These are phyloP conservation scores for Hypercompe scribonia DNA, from an alignment of 2,888 invertebrate genomes.

Conservation along the genomic window DNA sequence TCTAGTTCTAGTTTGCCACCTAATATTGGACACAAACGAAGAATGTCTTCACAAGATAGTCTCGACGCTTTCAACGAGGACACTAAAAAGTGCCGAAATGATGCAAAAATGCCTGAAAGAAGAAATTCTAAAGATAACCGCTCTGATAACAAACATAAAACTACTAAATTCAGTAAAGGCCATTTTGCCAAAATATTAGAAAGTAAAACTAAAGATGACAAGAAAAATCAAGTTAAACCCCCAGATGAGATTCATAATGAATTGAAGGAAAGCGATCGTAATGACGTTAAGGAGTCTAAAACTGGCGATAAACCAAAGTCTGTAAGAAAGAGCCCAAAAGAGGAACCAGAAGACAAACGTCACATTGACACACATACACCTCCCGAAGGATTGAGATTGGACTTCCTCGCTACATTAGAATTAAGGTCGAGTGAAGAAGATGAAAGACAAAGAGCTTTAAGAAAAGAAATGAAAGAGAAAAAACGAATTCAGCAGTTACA, in stretches of 20 bases:
- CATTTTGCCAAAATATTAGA: constrained; percentile 86
- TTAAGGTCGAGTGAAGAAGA: constrained; percentile 87
- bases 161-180: constrained; percentile 87
- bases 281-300: constrained; percentile 61
- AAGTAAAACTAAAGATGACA: constrained; percentile 87
- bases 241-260: constrained; percentile 77
- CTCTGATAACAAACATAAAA: constrained; percentile 76
- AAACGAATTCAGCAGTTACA: constrained; percentile 83
- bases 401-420: constrained; percentile 87
- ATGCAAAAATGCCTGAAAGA: constrained; percentile 85
- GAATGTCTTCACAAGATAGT: constrained; percentile 92
- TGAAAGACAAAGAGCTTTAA: constrained; percentile 85
- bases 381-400: constrained; percentile 78
- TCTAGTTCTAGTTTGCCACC: constrained; percentile 88
- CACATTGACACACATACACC: constrained; percentile 55
- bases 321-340: constrained; percentile 65
- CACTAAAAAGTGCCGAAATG: constrained; percentile 88
- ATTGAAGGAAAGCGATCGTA: constrained; percentile 67
- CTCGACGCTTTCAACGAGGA: constrained; percentile 86
- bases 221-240: constrained; percentile 84
- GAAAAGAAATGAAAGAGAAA: constrained; percentile 86
- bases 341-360: constrained; percentile 64
- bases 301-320: constrained; percentile 64
- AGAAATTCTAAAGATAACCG: constrained; percentile 90
- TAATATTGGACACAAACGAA: constrained; percentile 89